Conservation (phyloP, 2,797 vertebrate species). For the Onychomys leucogaster region DNA sequence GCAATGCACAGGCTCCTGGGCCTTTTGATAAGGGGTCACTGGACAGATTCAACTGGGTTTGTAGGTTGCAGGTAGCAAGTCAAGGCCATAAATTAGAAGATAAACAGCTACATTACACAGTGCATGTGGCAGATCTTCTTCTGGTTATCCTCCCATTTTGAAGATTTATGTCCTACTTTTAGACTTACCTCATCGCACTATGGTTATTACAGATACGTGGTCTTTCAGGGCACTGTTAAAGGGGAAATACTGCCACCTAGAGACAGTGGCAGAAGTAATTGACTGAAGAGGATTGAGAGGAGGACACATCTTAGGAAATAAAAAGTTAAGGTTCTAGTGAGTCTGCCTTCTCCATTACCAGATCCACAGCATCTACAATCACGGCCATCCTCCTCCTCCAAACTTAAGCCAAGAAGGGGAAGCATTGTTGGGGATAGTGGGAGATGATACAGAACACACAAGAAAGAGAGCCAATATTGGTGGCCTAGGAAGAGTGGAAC, state of each 20-base stretch:
- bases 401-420: not conserved
- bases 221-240: not conserved
- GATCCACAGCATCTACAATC: not conserved
- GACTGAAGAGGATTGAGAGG: not conserved
- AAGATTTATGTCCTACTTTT: not conserved
- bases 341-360: not conserved
- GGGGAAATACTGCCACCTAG: conserved; percentile 77
- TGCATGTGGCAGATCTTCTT: not conserved
- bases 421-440: not conserved
- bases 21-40: not conserved
- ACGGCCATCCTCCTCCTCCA: not conserved
- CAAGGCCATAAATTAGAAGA: not conserved
- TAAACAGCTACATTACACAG: not conserved
- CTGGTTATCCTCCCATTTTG: not conserved
- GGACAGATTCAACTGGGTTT: not conserved
- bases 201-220: not conserved
- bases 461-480: not conserved
- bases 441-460: not conserved
- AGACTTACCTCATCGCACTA: not conserved
- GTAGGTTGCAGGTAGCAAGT: not conserved
- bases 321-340: not conserved
- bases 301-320: not conserved
- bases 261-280: conserved; percentile 63
- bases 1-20: not conserved
- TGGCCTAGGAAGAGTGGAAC: not conserved